Percentiles rank a stretch among this genome's conserved stretches.
Evolutionary conservation across 2,113 vertebrate species (phyloP).

Genomic region (Gadus macrocephalus): DNA sequence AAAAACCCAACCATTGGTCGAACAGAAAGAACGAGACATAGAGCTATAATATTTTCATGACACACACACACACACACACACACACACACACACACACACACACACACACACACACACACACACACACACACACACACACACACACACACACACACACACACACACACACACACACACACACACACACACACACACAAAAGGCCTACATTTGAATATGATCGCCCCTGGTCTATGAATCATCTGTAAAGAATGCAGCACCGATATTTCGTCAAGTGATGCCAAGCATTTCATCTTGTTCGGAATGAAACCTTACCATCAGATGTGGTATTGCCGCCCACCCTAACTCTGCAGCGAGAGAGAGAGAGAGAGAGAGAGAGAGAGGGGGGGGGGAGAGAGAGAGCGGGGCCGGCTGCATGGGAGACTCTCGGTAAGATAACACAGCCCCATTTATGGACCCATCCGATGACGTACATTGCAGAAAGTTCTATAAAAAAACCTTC

Average conservation of each 20-base stretch:
- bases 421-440: slow-evolving; percentile 80
- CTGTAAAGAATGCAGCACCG: slow-evolving; percentile 11
- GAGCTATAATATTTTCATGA: neutral
- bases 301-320: slow-evolving; percentile 73
- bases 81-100: neutral
- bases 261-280: slow-evolving; percentile 42
- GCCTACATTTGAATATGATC: slow-evolving; percentile 24
- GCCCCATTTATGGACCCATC: slow-evolving; percentile 81
- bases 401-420: slow-evolving; percentile 66
- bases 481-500: slow-evolving; percentile 81
- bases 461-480: slow-evolving; percentile 85
- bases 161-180: neutral
- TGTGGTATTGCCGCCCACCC: slow-evolving; percentile 78
- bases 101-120: neutral
- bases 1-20: slow-evolving; percentile 32
- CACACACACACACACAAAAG: slow-evolving; percentile 7
- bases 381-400: slow-evolving; percentile 48
- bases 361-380: slow-evolving; percentile 49
- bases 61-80: neutral
- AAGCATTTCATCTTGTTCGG: slow-evolving; percentile 58
- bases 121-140: neutral
- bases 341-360: slow-evolving; percentile 74
- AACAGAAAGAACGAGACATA: slow-evolving; percentile 17
- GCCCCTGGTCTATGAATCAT: slow-evolving; percentile 17
- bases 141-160: neutral